Percentiles rank a stretch among this genome's conserved stretches.
Conservation (phyloP, 2,888 invertebrate genomes). For the Scaptomyza flava region DNA sequence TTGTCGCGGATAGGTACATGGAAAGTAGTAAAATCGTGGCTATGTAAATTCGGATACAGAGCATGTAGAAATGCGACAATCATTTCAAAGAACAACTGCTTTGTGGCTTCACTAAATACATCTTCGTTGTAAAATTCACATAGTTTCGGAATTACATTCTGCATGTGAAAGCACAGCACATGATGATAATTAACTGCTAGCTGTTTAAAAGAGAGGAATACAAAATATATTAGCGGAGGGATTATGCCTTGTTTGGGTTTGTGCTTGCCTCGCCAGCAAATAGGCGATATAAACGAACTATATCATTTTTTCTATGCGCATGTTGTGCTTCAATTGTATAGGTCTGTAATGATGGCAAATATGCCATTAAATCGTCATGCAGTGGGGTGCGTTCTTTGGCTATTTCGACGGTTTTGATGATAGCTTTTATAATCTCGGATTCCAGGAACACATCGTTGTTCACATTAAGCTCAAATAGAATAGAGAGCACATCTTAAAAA, state of each 20-base stretch:
- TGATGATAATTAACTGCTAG: constrained; percentile 79
- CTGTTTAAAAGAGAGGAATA: constrained; percentile 35
- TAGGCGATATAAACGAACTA: constrained; percentile 74
- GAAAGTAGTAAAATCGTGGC: constrained; percentile 66
- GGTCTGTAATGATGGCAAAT: constrained; percentile 67
- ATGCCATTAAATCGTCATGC: constrained; percentile 75
- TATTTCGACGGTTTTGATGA: constrained; percentile 76
- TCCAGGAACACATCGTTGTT: constrained; percentile 59
- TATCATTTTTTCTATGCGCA: constrained; percentile 67
- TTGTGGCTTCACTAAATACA: constrained; percentile 71
- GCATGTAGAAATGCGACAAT: constrained; percentile 61
- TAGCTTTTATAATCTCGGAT: constrained; percentile 70
- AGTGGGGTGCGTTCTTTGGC: constrained; percentile 74
- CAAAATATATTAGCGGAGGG: not conserved
- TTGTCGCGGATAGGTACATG: constrained; percentile 57
- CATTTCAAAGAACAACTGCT: constrained; percentile 69
- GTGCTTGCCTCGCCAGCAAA: constrained; percentile 69
- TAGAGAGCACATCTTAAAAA: constrained; percentile 74
- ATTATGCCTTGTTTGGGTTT: not conserved
- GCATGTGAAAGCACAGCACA: constrained; percentile 67
- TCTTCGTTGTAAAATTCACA: constrained; percentile 74
- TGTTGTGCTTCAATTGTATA: constrained; percentile 55
- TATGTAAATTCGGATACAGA: constrained; percentile 76
- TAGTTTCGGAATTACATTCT: constrained; percentile 74
- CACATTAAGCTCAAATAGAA: constrained; percentile 75